Base-by-base conservation (phyloP, 2,888 invertebrate genomes). In the Protophormia terraenovae region DNA sequence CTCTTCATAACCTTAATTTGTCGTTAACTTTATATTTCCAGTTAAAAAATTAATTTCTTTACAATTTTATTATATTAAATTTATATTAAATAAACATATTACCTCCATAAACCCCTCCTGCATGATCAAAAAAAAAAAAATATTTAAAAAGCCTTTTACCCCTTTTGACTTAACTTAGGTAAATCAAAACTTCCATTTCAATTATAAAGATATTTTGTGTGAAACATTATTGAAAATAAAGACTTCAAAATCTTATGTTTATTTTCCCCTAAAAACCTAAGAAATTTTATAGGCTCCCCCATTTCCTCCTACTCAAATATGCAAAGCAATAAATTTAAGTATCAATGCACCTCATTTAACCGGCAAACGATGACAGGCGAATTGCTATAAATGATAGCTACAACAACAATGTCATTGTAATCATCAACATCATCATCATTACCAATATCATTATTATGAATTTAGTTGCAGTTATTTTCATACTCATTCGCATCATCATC, bases 381-480 rank as follows among this genome's bases (percentile, higher is more conserved):
- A 80, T 60, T 66, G 50, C 62, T 83, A 27, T 22, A 85, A 69
- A 69, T 73, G 22, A 80, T 66, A 88, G 84, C 87, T 86, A 86
- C 89, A 89, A 88, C 85, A 64, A 67, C n/a, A 58, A 41, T 69
- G 86, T 72, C 53, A 75, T 41, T 47, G 12, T 22, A 5, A 62
- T n/a, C 73, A 84, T 60, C 47, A 45, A n/a, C 41, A 60, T 27
- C 88, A 89, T 86, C 86, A 22, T 35, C 45, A 53, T 62, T 35
- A 81, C 69, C 45, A 47, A 75, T 29, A 60, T 66, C 19, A 38
- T 50, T 27, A 55, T 22, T 79, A 75, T 35, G 53, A 22, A 35
- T 35, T 53, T 29, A 35, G 72, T 64, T 10, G 41, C 53, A 76
- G 19, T 19, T 66, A 78, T 47, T 60, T 41, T 64, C 32, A 62